Evolutionary conservation across 1,140 invertebrate genomes (phyloP), one percentile per base, ranked within the genome.

Genomic region (Nixonia krombeini): DNA sequence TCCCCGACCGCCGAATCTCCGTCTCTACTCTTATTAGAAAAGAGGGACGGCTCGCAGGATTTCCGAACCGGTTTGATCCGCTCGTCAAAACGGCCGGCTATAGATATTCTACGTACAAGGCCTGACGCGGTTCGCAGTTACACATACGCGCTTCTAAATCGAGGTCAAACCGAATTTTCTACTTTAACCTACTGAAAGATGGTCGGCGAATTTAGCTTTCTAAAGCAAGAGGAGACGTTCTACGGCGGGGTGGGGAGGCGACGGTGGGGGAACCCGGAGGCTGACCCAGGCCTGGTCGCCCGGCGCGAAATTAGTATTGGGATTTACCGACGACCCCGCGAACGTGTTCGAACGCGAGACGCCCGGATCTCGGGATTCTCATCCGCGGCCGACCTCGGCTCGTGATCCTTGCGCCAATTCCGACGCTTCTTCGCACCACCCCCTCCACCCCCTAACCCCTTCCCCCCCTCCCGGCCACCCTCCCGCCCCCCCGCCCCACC

Each of bases 101-200:
- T 9, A 5, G 9, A 9, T 9, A 26, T 9, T 8, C 13, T 7
- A 51, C 58, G 51, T 72, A 69, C 72, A 76, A 78, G 72, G 74
- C 74, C 74, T 70, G 68, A 75, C 70, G 71, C 72, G 66, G 57
- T 63, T 70, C 45, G 59, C 66, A 70, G 63, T 73, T 70, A 47
- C 66, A 69, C 55, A 65, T 69, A 67, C 63, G 55, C 70, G 73
- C 64, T 63, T 79, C 75, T 79, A 83, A 84, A 84, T 82, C 75
- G 82, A 82, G 82, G 82, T 84, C 83, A 82, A 78, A 84, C 83
- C 82, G 72, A 85, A 85, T 85, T 84, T 84, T 84, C 83, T 85
- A 84, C 79, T 85, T 84, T 84, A 84, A 85, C 83, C 82, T 85
- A 85, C 82, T 84, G 78, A 81, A 84, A 82, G 75, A 52, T 58